phyloP scores from a whole-genome alignment of 2,888 invertebrate genomes.

The Sisyra terminalis region DNA sequence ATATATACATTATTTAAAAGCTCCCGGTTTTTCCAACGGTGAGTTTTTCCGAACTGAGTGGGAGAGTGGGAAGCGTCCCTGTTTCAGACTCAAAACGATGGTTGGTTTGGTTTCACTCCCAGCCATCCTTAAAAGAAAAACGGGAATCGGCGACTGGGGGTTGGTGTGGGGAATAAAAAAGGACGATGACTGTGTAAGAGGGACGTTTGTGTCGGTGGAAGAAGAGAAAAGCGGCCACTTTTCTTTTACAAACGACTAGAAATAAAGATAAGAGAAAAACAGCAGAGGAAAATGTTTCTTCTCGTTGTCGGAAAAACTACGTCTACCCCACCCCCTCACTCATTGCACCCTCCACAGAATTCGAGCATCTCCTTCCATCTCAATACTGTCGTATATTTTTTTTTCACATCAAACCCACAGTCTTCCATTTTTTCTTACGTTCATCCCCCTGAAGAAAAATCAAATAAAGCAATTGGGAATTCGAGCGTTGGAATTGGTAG shows the following conservation, averaged over 20 bases:
- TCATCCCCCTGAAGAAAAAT: too few relatives aligned
- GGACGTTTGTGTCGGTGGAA: not conserved
- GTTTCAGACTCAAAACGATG: too few relatives aligned
- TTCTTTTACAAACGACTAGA: conserved; percentile 8
- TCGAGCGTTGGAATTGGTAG: too few relatives aligned
- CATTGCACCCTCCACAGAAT: not conserved
- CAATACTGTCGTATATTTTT: not conserved
- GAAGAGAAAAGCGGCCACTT: conserved; percentile 5
- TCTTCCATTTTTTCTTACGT: not conserved
- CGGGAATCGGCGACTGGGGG: too few relatives aligned
- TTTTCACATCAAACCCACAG: not conserved
- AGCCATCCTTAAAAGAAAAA: too few relatives aligned
- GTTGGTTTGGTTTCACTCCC: too few relatives aligned
- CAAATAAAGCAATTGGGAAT: too few relatives aligned
- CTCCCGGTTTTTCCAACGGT: too few relatives aligned
- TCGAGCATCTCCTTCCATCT: conserved; percentile 1
- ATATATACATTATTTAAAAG: too few relatives aligned
- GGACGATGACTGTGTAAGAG: not conserved
- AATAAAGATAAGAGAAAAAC: conserved; percentile 10
- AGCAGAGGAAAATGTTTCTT: conserved; percentile 6
- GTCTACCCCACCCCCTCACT: conserved; percentile 1
- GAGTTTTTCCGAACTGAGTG: too few relatives aligned
- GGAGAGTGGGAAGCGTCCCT: too few relatives aligned
- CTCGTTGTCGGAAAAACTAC: conserved; percentile 4
- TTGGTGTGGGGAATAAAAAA: too few relatives aligned